Evolutionary conservation across 2,797 vertebrate species (phyloP).

Genomic region (Cheirogaleus major): DNA sequence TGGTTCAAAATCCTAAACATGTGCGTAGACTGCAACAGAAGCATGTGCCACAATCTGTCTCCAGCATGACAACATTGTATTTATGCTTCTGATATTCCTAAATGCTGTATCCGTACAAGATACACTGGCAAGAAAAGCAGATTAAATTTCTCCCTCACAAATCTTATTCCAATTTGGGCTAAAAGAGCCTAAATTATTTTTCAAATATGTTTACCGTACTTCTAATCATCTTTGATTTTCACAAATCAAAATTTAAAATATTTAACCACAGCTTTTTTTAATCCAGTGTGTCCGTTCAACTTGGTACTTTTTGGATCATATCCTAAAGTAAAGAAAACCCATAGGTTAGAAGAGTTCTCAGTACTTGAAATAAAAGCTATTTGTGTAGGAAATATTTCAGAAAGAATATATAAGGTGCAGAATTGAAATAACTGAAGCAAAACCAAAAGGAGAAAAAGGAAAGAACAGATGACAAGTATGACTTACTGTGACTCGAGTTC

Average conservation of each 20-base stretch:
- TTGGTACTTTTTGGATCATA: background rate
- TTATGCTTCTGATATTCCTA: too few relatives aligned
- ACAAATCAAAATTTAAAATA: constrained; percentile 10
- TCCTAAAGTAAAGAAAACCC: constrained; percentile 38
- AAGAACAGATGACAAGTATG: background rate
- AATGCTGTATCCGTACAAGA: background rate
- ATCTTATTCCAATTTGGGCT: background rate
- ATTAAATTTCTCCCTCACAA: background rate
- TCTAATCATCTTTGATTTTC: background rate
- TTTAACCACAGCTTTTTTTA: constrained; percentile 32
- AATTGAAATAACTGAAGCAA: background rate
- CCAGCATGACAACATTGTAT: background rate
- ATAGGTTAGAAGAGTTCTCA: constrained; percentile 47
- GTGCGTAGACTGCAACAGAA: background rate
- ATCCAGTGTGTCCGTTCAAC: background rate
- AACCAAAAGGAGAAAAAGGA: constrained; percentile 33
- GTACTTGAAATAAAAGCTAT: constrained; percentile 59
- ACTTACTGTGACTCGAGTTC: constrained; percentile 1
- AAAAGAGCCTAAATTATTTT: background rate
- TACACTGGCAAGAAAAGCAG: background rate
- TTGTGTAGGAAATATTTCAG: constrained; percentile 11
- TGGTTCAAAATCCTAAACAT: background rate
- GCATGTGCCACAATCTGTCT: background rate
- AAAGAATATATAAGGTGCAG: constrained; percentile 43
- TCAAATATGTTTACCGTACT: background rate